Evolutionary conservation across 2,888 invertebrate species (phyloP), one percentile per base, ranked within the genome.

Genomic region (Phytoseiulus persimilis): DNA sequence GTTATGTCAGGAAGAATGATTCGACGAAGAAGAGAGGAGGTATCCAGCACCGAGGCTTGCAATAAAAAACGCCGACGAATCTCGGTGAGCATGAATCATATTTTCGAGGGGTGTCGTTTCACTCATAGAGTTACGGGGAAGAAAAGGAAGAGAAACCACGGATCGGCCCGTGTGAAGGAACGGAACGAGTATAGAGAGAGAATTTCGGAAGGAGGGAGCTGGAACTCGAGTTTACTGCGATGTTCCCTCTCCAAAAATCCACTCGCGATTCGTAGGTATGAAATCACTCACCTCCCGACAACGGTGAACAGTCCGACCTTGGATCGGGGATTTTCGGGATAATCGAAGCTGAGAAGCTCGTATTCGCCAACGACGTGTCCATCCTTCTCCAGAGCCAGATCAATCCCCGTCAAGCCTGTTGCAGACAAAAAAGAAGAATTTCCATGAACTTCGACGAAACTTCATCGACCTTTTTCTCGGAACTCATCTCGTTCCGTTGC

Each of bases 281-380:
- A n/a, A n/a, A n/a, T 23, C 11, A 65, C 65, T 28, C 11, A 87
- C 87, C 87, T 32, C n/a, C 87, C 87, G n/a, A 87, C 31, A 45
- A 87, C 87, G 32, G 28, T n/a, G 32, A 87, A 87, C 39, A 6
- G 32, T 87, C 87, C 87, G 23, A 87, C 45, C n/a, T 87, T 23
- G 9, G 39, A 39, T 23, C 45, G 39, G 9, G 87, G 87, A 28
- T 87, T 33, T 9, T n/a, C 32, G 11, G 87, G 87, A 28, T 32
- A 39, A 39, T 32, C 45, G 14, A 87, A 33, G 87, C 87, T 87
- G 87, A 87, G 87, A n/a, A 87, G 45, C 39, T 87, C 87, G 94
- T 97, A 99, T 93, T 99, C 99, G 14, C 98, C 98, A 93, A 98
- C 97, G 0, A 98, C 98, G 93, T 99, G 98, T 1, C 98, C 99